Conservation (phyloP, 2,888 invertebrate genomes). For the Augochlorella aurata region DNA sequence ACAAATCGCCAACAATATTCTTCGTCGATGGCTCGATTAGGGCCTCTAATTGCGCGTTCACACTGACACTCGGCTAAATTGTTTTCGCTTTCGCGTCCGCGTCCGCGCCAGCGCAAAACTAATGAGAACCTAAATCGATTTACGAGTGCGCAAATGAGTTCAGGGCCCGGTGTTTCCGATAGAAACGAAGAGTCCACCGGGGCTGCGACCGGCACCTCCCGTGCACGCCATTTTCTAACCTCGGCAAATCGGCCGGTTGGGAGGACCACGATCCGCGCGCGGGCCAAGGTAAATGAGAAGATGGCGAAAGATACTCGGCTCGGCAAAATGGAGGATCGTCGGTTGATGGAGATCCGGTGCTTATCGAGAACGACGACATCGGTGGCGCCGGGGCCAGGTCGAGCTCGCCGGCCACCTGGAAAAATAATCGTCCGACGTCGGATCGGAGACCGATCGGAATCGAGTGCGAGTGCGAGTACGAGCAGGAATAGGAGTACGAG, state of each 20-base stretch:
- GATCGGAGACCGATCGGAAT: slow-evolving; percentile 21
- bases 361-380: too few species aligned
- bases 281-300: too few species aligned
- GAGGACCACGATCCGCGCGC: too few species aligned
- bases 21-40: slow-evolving; percentile 63
- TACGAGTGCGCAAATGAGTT: slow-evolving; percentile 50
- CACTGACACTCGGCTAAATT: slow-evolving; percentile 46
- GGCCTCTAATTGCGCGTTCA: slow-evolving; percentile 61
- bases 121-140: slow-evolving; percentile 61
- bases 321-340: too few species aligned
- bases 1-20: slow-evolving; percentile 51
- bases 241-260: too few species aligned
- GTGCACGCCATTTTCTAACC: too few species aligned
- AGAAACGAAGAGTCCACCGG: slow-evolving; percentile 45
- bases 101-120: slow-evolving; percentile 44
- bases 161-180: slow-evolving; percentile 42
- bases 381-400: too few species aligned
- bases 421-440: slow-evolving; percentile 6
- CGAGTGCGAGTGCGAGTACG: not conserved
- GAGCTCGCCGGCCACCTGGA: not conserved
- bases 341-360: too few species aligned
- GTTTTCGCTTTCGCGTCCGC: slow-evolving; percentile 44
- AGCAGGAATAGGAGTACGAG: too few species aligned
- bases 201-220: slow-evolving; percentile 6
- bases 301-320: too few species aligned